Percentiles rank a stretch among this genome's conserved stretches.
phyloP scores from a whole-genome alignment of 2,888 invertebrate genomes.

The Pseudoips prasinana region DNA sequence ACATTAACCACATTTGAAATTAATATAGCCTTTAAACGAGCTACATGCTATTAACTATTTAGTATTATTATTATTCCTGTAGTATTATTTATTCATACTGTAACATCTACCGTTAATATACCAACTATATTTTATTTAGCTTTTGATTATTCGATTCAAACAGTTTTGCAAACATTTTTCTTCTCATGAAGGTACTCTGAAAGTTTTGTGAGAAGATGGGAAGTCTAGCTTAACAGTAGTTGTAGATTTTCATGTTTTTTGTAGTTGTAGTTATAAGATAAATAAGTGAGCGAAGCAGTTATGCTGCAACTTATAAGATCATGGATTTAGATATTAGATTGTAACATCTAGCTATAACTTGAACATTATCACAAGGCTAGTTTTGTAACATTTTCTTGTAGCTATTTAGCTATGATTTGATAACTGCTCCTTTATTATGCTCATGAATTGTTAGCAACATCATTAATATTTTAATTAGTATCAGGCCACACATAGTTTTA shows the following conservation, averaged over 20 bases:
- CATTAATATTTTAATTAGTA: slow-evolving; percentile 40
- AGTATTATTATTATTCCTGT: slow-evolving; percentile 57
- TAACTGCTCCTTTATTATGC: slow-evolving; percentile 52
- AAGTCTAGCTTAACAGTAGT: slow-evolving; percentile 74
- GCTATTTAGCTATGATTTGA: slow-evolving; percentile 50
- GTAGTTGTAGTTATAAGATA: slow-evolving; percentile 72
- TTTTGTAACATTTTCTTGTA: slow-evolving; percentile 57
- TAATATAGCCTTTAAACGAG: slow-evolving; percentile 49
- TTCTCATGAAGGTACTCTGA: slow-evolving; percentile 78
- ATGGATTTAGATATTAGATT: slow-evolving; percentile 52
- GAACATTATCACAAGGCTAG: slow-evolving; percentile 52
- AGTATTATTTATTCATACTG: slow-evolving; percentile 58
- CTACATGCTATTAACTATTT: slow-evolving; percentile 52
- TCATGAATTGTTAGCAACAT: slow-evolving; percentile 47
- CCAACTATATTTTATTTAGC: slow-evolving; percentile 60
- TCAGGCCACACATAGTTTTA: slow-evolving; percentile 46
- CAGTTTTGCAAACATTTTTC: slow-evolving; percentile 83
- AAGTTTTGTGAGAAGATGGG: slow-evolving; percentile 78
- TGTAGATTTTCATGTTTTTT: slow-evolving; percentile 64
- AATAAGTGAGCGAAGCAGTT: slow-evolving; percentile 56
- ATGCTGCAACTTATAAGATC: slow-evolving; percentile 51
- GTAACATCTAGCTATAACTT: slow-evolving; percentile 54
- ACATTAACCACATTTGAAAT: slow-evolving; percentile 15
- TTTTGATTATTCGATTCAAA: slow-evolving; percentile 58
- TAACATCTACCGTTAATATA: slow-evolving; percentile 48